Conservation (phyloP, 2,797 vertebrate genomes). For the Podarcis lilfordi region DNA sequence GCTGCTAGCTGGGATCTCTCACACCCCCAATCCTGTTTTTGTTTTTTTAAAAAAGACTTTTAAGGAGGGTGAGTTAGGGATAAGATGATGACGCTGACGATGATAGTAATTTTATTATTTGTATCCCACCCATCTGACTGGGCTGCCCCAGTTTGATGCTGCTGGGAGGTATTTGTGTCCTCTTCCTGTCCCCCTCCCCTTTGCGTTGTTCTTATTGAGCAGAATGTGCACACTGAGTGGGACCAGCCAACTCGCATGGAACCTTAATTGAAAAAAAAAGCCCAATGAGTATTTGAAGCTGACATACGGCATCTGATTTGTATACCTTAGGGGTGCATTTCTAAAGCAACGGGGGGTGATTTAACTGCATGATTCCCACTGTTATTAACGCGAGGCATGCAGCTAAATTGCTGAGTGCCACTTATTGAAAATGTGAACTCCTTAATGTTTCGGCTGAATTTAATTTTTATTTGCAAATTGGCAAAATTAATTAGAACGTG, state of each 20-base stretch:
- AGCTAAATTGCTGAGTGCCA: slow-evolving; percentile 66
- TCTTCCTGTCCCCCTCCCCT: background rate
- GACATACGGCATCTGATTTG: slow-evolving; percentile 65
- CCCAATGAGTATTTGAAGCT: slow-evolving; percentile 40
- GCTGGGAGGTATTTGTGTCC: background rate
- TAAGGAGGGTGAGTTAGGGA: background rate
- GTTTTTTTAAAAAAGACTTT: too few relatives aligned
- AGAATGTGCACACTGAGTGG: slow-evolving; percentile 12
- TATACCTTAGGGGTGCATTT: slow-evolving; percentile 75
- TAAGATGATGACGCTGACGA: background rate
- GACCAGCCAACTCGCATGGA: slow-evolving; percentile 44
- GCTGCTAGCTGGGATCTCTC: too few relatives aligned
- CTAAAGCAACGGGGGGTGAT: slow-evolving; percentile 70
- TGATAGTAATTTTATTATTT: background rate
- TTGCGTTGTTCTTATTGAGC: background rate
- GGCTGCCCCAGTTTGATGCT: background rate
- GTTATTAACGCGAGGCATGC: slow-evolving; percentile 70
- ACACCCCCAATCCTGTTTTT: too few relatives aligned
- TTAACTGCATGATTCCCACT: slow-evolving; percentile 72
- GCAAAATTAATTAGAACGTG: slow-evolving; percentile 73
- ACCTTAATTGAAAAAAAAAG: slow-evolving; percentile 61
- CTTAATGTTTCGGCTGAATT: slow-evolving; percentile 74
- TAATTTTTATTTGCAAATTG: slow-evolving; percentile 78
- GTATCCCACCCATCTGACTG: too few relatives aligned
- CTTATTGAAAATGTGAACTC: slow-evolving; percentile 69